These are phyloP conservation scores for Podarcis muralis DNA, from an alignment of 2,113 vertebrate species.

Conservation along the genomic window DNA sequence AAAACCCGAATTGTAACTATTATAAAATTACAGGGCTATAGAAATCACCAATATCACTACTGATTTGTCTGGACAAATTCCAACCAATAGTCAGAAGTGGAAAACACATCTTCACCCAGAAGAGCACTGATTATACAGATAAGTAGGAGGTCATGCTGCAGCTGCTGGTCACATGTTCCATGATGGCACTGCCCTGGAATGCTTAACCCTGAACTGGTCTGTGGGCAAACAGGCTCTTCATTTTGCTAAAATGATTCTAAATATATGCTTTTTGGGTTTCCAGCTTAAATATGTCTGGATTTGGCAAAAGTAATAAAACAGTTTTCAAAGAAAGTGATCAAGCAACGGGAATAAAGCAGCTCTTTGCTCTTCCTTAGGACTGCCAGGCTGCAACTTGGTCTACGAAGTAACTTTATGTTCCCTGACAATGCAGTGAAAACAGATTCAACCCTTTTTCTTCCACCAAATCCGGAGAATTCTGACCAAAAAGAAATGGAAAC, in stretches of 20 bases:
- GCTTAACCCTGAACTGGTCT: too few species aligned
- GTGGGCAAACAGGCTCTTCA: neutral
- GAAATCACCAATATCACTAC: neutral
- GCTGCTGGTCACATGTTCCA: too few species aligned
- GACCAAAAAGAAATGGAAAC: too few species aligned
- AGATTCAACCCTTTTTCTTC: too few species aligned
- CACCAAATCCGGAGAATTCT: too few species aligned
- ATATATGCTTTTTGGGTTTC: neutral
- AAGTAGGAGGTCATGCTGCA: too few species aligned
- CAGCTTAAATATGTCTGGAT: neutral
- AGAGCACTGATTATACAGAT: neutral
- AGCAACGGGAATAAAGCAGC: neutral
- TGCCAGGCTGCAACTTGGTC: neutral
- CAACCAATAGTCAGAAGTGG: too few species aligned
- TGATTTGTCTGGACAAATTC: neutral
- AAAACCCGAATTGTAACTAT: neutral
- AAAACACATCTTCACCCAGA: neutral
- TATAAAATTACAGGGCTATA: neutral
- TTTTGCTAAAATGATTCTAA: rapidly evolving
- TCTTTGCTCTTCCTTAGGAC: neutral
- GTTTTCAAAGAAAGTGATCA: neutral
- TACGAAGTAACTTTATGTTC: neutral
- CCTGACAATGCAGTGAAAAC: neutral
- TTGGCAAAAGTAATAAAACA: too few species aligned
- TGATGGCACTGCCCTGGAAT: too few species aligned